Conservation (phyloP, 2,888 invertebrate genomes). For the Eilema griseolum region DNA sequence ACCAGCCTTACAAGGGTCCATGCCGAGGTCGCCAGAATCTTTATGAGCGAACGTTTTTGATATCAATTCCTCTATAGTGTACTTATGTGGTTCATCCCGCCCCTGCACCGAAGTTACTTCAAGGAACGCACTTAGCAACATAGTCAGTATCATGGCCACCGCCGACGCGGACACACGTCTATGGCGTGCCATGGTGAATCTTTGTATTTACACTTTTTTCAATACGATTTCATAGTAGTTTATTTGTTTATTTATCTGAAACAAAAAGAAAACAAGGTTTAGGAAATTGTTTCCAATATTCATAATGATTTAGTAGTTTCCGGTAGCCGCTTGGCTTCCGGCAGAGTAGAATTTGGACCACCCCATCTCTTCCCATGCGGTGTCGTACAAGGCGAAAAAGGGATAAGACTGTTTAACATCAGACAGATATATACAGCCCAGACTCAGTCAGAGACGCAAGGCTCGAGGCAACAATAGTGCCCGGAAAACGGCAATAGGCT, state of each 20-base stretch:
- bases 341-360: no score
- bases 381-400: no score
- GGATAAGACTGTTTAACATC: no score
- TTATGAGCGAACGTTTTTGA: slow-evolving; percentile 89
- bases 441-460: no score
- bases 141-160: slow-evolving; percentile 66
- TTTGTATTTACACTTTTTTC: slow-evolving; percentile 56
- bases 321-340: no score
- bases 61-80: slow-evolving; percentile 90
- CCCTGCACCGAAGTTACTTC: slow-evolving; percentile 66
- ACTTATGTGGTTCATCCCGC: slow-evolving; percentile 80
- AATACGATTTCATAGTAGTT: slow-evolving; percentile 73
- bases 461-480: no score
- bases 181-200: slow-evolving; percentile 68
- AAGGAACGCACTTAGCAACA: slow-evolving; percentile 61
- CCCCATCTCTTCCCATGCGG: no score
- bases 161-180: slow-evolving; percentile 61
- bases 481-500: no score
- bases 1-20: slow-evolving; percentile 96
- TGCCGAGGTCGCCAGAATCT: slow-evolving; percentile 91
- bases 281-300: no score
- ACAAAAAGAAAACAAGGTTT: slow-evolving; percentile 57
- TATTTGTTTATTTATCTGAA: slow-evolving; percentile 65
- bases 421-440: no score
- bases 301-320: no score